A percentile compares a stretch with the other conserved stretches of the same genome.
Conservation (phyloP, 2,797 vertebrate species). For the Danio aesculapii region DNA sequence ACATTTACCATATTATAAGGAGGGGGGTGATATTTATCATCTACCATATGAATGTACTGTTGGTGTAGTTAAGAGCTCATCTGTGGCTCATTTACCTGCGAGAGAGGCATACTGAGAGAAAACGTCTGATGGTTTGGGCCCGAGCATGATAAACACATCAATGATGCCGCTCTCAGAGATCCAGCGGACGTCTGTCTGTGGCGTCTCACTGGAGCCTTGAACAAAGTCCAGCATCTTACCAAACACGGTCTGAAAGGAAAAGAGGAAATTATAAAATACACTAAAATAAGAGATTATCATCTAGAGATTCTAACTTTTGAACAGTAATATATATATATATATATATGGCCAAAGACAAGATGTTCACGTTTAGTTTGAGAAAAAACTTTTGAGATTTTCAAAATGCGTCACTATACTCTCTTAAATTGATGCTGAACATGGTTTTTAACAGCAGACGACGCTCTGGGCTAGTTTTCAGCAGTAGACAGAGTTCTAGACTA, state of each 20-base stretch:
- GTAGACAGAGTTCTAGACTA: no score
- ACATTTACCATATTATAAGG: no score
- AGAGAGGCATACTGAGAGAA: constrained; percentile 90
- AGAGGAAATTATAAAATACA: neutral
- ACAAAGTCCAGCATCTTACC: constrained; percentile 86
- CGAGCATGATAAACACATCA: constrained; percentile 90
- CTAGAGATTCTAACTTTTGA: no score
- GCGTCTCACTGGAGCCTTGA: constrained; percentile 91
- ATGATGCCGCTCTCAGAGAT: constrained; percentile 95
- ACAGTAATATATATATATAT: no score
- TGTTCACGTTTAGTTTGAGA: no score
- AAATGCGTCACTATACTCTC: no score
- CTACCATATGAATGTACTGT: neutral
- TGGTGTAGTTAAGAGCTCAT: neutral
- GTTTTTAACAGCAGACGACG: no score
- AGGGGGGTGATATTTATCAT: no score
- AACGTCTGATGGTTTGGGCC: constrained; percentile 82
- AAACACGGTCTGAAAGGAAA: constrained; percentile 77
- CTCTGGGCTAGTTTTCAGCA: no score
- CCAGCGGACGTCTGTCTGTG: constrained; percentile 94
- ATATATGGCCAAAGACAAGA: no score
- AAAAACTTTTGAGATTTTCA: no score
- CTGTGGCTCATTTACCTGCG: constrained; percentile 77
- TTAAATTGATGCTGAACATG: no score
- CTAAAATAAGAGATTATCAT: neutral